A percentile compares a stretch with the other conserved stretches of the same genome.
phyloP scores from a whole-genome alignment of 2,113 vertebrate species.

The Orcinus orca region DNA sequence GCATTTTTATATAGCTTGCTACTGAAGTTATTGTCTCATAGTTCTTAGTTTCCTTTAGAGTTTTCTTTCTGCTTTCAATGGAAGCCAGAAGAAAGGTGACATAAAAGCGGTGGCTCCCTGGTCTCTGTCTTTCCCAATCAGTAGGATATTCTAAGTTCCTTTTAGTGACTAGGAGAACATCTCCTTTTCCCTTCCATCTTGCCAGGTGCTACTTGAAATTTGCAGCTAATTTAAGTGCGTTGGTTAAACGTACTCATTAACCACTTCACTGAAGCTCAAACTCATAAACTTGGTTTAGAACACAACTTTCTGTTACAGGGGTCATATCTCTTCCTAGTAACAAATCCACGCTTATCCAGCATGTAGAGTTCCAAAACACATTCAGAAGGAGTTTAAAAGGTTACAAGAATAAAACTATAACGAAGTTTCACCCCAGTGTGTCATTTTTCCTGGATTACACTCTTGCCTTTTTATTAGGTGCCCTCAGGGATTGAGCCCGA shows the following conservation, averaged over 20 bases:
- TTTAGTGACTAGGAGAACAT: background rate
- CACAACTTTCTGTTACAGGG: background rate
- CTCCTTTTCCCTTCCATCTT: background rate
- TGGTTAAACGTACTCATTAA: slow-evolving; percentile 28
- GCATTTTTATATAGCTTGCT: background rate
- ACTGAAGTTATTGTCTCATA: background rate
- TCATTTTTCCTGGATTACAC: background rate
- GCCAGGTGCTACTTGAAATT: background rate
- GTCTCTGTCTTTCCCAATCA: background rate
- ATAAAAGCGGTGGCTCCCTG: no score
- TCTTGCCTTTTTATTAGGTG: background rate
- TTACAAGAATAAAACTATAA: background rate
- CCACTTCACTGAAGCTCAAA: slow-evolving; percentile 41
- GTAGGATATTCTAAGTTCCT: background rate
- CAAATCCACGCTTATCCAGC: slow-evolving; percentile 42
- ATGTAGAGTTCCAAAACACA: background rate
- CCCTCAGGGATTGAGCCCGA: background rate
- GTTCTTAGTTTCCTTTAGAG: background rate
- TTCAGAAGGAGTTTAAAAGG: background rate
- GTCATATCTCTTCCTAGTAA: background rate
- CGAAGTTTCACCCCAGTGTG: background rate
- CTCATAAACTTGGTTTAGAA: slow-evolving; percentile 5
- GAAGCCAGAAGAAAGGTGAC: background rate
- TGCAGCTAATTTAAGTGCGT: slow-evolving; percentile 21
- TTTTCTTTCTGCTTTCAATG: background rate